Conservation (phyloP, 2,113 vertebrate species). For the Seriola quinqueradiata region DNA sequence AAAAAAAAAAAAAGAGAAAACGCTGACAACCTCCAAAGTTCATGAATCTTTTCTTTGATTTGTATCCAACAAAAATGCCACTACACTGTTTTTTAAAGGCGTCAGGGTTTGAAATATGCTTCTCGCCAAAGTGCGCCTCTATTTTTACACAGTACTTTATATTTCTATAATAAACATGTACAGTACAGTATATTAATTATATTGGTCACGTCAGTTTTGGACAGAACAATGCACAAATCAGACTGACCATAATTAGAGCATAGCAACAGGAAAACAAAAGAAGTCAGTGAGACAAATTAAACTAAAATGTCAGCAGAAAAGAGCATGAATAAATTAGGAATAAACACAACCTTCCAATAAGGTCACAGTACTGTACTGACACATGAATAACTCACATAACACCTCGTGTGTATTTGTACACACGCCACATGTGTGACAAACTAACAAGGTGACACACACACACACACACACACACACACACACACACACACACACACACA, state of each 20-base stretch:
- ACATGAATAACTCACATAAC: slow-evolving; percentile 31
- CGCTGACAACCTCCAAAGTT: no score
- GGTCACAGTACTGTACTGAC: background rate
- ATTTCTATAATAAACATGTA: background rate
- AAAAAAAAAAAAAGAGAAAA: no score
- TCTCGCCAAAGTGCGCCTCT: no score
- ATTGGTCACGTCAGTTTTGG: no score
- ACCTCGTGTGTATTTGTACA: slow-evolving; percentile 10
- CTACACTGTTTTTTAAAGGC: no score
- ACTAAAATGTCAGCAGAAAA: background rate
- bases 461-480: slow-evolving; percentile 4
- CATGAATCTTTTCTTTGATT: no score
- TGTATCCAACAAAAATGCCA: no score
- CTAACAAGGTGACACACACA: slow-evolving; percentile 35
- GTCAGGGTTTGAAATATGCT: no score
- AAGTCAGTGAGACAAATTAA: background rate
- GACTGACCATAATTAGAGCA: background rate
- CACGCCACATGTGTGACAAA: slow-evolving; percentile 29
- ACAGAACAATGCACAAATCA: background rate
- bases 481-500: background rate
- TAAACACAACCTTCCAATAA: background rate
- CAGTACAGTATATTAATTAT: background rate
- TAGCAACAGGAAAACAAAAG: background rate
- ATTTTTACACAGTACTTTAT: background rate
- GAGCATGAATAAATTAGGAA: background rate